These are phyloP conservation scores for Stegostoma tigrinum DNA, from an alignment of 2,113 vertebrate genomes.

Conservation along the genomic window DNA sequence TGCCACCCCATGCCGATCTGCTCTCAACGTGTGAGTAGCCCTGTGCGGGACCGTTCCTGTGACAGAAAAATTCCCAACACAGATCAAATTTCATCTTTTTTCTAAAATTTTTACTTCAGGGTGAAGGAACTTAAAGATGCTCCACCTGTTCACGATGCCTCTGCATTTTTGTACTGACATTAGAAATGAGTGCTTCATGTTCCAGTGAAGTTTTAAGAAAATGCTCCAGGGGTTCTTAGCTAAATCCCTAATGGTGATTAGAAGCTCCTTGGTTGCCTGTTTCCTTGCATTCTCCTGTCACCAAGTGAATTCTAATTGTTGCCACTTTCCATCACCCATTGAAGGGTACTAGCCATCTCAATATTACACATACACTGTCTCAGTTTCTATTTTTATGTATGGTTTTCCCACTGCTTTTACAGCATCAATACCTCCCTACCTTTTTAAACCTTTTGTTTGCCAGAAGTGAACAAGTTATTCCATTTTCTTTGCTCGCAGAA, in stretches of 20 bases:
- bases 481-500: neutral
- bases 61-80: neutral
- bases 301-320: neutral
- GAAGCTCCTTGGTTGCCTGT: neutral
- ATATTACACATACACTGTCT: neutral
- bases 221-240: neutral
- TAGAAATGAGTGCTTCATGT: neutral
- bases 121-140: neutral
- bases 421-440: neutral
- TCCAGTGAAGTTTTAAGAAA: neutral
- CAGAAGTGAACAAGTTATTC: neutral
- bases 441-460: neutral
- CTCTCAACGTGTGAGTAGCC: neutral
- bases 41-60: neutral
- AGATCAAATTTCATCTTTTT: neutral
- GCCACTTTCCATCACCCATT: neutral
- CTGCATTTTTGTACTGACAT: neutral
- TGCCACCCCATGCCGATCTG: neutral
- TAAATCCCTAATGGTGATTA: neutral
- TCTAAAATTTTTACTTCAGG: neutral
- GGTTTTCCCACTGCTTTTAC: neutral
- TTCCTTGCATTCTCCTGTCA: neutral
- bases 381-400: neutral
- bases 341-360: neutral
- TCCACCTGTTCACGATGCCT: neutral